phyloP scores from a whole-genome alignment of 2,888 invertebrate genomes.

The Tipula unca region DNA sequence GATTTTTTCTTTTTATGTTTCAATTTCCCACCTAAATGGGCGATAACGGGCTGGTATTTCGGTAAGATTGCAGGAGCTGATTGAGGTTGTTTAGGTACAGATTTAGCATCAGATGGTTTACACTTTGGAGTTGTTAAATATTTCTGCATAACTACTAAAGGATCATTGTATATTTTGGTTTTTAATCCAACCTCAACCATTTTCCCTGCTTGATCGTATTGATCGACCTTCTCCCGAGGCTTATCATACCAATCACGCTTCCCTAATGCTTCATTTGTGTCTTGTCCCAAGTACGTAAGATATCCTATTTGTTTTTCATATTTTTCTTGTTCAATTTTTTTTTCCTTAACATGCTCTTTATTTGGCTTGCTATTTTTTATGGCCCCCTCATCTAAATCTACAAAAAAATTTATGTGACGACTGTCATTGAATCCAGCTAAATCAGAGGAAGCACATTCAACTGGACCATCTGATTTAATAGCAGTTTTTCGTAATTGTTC shows the following conservation, averaged over 20 bases:
- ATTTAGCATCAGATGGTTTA: constrained; percentile 20
- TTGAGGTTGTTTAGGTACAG: neutral
- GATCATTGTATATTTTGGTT: constrained; percentile 62
- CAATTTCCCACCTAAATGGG: constrained; percentile 26
- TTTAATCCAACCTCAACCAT: constrained; percentile 56
- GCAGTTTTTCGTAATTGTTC: constrained; percentile 59
- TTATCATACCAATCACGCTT: constrained; percentile 85
- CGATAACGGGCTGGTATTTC: constrained; percentile 22
- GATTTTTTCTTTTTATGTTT: constrained; percentile 31
- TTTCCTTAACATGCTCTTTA: constrained; percentile 80
- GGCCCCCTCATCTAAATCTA: constrained; percentile 68
- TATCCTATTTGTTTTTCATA: constrained; percentile 98
- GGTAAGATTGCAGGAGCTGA: neutral
- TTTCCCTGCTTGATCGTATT: constrained; percentile 39
- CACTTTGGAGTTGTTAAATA: constrained; percentile 36
- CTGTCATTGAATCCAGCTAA: constrained; percentile 24
- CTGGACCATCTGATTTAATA: constrained; percentile 36
- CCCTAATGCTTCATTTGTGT: constrained; percentile 76
- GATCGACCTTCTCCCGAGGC: constrained; percentile 48
- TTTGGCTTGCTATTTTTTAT: constrained; percentile 58
- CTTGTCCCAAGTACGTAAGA: constrained; percentile 90
- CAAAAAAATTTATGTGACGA: constrained; percentile 77
- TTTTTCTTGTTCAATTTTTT: constrained; percentile 85
- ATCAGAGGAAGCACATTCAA: constrained; percentile 20
- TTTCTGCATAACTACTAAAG: constrained; percentile 58